phyloP scores from a whole-genome alignment of 35 echinoderm and acorn worm genomes.

The Strongylocentrotus purpuratus region DNA sequence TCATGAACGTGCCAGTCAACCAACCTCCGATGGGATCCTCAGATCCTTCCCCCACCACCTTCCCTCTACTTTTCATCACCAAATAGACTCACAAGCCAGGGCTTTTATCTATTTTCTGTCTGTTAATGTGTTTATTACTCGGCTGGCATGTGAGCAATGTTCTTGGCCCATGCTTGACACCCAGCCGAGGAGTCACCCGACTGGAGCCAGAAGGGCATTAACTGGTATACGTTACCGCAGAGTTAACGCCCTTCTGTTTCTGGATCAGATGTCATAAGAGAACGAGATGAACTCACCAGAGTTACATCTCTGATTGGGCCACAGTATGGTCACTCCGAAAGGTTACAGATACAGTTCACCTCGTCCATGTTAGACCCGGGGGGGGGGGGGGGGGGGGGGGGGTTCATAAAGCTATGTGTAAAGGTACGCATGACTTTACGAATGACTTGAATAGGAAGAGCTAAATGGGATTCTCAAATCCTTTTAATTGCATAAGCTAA shows the following conservation, averaged over 20 bases:
- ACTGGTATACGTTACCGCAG: too few species aligned
- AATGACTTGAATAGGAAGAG: too few species aligned
- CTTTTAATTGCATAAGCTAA: too few species aligned
- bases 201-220: too few species aligned
- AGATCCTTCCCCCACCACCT: neutral
- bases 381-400: too few species aligned
- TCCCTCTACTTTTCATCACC: neutral
- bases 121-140: slow-evolving; percentile 46
- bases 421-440: too few species aligned
- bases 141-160: neutral
- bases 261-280: neutral
- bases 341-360: neutral
- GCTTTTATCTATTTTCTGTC: neutral
- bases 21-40: neutral
- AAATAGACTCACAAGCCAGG: neutral
- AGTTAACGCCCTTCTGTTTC: too few species aligned
- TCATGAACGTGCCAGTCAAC: neutral
- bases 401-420: too few species aligned
- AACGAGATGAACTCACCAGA: neutral
- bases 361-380: neutral
- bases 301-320: neutral
- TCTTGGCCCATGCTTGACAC: neutral
- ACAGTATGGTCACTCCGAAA: neutral
- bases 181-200: neutral
- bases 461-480: too few species aligned